Conservation (phyloP, 2,113 vertebrate species). For the Campylomormyrus tamandua region DNA sequence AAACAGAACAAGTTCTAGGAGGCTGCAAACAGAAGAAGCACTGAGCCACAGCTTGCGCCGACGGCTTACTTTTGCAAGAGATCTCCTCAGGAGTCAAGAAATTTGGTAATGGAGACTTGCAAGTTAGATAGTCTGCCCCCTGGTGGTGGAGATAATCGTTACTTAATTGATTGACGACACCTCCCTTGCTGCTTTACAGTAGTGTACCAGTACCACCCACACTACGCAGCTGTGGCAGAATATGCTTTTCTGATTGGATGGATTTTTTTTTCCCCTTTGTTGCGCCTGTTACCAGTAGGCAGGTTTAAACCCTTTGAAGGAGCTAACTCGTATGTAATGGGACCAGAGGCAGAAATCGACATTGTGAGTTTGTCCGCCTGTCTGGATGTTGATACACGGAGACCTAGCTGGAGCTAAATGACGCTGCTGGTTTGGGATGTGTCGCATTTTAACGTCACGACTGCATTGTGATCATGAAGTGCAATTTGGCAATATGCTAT, state of each 20-base stretch:
- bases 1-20: not conserved
- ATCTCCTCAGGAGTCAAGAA: not conserved
- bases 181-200: not conserved
- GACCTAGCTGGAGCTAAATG: not conserved
- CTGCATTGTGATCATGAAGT: constrained; percentile 33
- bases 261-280: not conserved
- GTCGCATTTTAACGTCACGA: constrained; percentile 21
- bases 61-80: not conserved
- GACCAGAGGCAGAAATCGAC: not conserved
- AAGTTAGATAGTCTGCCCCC: not conserved
- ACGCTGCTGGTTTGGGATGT: not conserved
- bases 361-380: not conserved
- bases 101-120: not conserved
- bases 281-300: not conserved
- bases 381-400: not conserved
- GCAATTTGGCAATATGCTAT: constrained; percentile 43
- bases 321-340: not conserved
- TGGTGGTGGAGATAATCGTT: not conserved
- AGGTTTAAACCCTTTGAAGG: not conserved
- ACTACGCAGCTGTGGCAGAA: not conserved
- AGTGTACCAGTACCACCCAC: not conserved
- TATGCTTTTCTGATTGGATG: not conserved
- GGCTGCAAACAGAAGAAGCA: not conserved
- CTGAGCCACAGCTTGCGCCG: not conserved
- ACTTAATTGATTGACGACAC: not conserved